Conservation (phyloP, 1,140 invertebrate species). For the Arion vulgaris region DNA sequence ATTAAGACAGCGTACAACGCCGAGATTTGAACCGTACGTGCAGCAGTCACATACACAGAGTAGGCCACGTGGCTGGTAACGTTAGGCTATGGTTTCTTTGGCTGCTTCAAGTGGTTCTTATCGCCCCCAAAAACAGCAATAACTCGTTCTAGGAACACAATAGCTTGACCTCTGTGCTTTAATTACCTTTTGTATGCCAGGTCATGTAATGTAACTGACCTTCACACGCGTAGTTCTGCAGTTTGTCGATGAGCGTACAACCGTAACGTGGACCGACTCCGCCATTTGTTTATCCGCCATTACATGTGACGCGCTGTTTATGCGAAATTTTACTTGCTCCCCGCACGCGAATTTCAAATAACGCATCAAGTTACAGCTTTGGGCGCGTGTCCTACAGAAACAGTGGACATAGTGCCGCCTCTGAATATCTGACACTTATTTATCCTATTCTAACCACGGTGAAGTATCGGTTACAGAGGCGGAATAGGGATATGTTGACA, state of each 20-base stretch:
- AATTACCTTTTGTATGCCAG: conserved; percentile 22
- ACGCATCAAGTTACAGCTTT: not conserved
- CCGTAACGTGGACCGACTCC: not conserved
- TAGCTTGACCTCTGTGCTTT: conserved; percentile 7
- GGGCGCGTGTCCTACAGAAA: not conserved
- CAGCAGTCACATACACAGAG: not conserved
- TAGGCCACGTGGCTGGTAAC: not conserved
- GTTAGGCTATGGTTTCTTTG: not conserved
- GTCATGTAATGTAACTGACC: conserved; percentile 28
- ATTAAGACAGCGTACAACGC: no score
- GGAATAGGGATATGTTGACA: no score
- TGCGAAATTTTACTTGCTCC: not conserved
- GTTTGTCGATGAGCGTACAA: not conserved
- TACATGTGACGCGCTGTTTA: not conserved
- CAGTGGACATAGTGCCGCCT: not conserved
- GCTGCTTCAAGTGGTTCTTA: not conserved
- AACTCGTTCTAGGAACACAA: not conserved
- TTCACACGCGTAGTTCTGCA: not conserved
- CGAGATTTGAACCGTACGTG: no score
- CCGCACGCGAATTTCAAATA: not conserved
- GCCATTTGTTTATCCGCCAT: conserved; percentile 17
- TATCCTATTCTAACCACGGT: not conserved
- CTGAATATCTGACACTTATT: not conserved
- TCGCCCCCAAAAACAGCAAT: not conserved
- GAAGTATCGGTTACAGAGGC: not conserved